Percentiles rank a stretch among this genome's conserved stretches.
These are phyloP conservation scores for Oreonectes daqikongensis DNA, from an alignment of 2,797 vertebrate genomes.

Conservation along the genomic window DNA sequence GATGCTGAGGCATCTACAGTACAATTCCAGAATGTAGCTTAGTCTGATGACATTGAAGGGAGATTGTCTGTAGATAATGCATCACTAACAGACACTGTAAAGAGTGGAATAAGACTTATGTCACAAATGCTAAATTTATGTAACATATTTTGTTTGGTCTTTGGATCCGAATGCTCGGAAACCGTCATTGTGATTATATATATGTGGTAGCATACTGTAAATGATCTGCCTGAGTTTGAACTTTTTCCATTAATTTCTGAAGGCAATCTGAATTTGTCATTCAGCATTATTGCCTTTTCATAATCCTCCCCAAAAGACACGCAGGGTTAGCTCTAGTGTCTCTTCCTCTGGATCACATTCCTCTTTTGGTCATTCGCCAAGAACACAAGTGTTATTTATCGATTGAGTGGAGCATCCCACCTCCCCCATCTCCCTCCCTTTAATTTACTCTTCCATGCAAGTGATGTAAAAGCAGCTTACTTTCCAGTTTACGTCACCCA, in stretches of 20 bases:
- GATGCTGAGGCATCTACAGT: background rate
- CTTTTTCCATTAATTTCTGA: background rate
- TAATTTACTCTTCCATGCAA: conserved; percentile 6
- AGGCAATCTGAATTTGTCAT: conserved; percentile 12
- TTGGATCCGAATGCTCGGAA: background rate
- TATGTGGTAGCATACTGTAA: background rate
- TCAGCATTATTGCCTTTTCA: conserved; percentile 21
- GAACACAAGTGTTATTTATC: conserved; percentile 40
- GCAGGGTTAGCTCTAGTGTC: conserved; percentile 4
- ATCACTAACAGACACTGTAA: background rate
- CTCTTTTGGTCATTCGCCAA: conserved; percentile 28
- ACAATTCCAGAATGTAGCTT: background rate
- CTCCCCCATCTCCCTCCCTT: background rate
- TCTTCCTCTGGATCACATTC: conserved; percentile 30
- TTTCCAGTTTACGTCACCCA: conserved; percentile 29
- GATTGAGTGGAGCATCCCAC: conserved; percentile 17
- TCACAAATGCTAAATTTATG: background rate
- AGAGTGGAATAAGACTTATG: background rate
- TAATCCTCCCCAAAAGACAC: conserved; percentile 9
- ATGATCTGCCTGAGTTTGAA: background rate
- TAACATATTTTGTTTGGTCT: background rate
- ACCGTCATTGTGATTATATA: background rate
- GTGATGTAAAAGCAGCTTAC: conserved; percentile 38
- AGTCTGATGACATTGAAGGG: background rate
- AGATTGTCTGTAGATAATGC: background rate